phyloP scores from a whole-genome alignment of 2,797 vertebrate genomes.

The Kryptolebias ocellatus region DNA sequence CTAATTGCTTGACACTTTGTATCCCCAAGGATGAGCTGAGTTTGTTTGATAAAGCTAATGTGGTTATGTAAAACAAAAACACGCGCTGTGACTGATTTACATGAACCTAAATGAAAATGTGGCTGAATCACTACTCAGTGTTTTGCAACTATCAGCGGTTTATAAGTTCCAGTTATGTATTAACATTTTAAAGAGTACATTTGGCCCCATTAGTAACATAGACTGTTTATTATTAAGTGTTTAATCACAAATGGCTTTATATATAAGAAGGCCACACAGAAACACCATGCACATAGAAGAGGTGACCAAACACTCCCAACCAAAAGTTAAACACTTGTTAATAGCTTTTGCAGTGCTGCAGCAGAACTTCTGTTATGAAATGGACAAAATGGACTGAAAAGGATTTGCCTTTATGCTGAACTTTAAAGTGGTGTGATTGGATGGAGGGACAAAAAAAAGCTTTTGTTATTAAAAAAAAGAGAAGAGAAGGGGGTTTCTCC shows the following conservation, averaged over 20 bases:
- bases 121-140: too few relatives aligned
- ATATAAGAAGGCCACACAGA: constrained; percentile 48
- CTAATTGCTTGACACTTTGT: too few relatives aligned
- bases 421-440: constrained; percentile 80
- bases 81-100: too few relatives aligned
- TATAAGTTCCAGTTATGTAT: too few relatives aligned
- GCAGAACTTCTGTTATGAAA: constrained; percentile 77
- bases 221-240: constrained; percentile 47
- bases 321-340: constrained; percentile 90
- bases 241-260: constrained; percentile 24
- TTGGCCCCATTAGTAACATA: too few relatives aligned
- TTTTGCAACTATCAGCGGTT: too few relatives aligned
- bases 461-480: constrained; percentile 79
- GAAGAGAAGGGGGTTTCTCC: constrained; percentile 79
- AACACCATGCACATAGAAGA: constrained; percentile 47
- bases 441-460: constrained; percentile 77
- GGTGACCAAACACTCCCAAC: constrained; percentile 81
- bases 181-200: too few relatives aligned
- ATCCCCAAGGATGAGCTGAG: too few relatives aligned
- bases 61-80: too few relatives aligned
- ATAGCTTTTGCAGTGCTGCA: constrained; percentile 80
- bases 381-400: constrained; percentile 77
- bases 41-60: too few relatives aligned
- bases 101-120: too few relatives aligned
- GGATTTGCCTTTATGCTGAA: constrained; percentile 79